Percentiles rank a stretch among this genome's conserved stretches.
Evolutionary conservation across 2,113 vertebrate species (phyloP).

Genomic region (Amphiprion percula): DNA sequence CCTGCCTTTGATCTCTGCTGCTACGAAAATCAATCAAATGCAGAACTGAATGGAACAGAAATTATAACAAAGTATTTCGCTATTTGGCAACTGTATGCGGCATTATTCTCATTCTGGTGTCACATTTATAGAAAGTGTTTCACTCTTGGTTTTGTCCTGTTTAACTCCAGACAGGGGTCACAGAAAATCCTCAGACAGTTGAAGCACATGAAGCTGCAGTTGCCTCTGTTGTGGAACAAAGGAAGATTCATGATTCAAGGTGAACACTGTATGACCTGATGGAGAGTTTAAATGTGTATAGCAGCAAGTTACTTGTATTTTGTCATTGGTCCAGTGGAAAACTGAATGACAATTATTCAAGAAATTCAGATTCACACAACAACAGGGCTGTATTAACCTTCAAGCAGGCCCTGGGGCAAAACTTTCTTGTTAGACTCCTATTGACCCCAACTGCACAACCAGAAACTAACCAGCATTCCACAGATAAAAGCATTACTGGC

Average conservation of each 20-base stretch:
- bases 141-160: neutral
- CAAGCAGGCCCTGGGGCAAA: too few species aligned
- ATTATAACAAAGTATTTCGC: conserved; percentile 11
- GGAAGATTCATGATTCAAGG: too few species aligned
- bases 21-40: conserved; percentile 44
- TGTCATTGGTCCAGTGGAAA: too few species aligned
- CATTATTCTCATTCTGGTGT: neutral
- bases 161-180: neutral
- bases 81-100: conserved; percentile 9
- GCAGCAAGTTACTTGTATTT: neutral
- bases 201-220: neutral
- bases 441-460: too few species aligned
- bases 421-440: too few species aligned
- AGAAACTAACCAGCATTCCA: too few species aligned
- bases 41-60: conserved; percentile 14
- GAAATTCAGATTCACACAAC: too few species aligned
- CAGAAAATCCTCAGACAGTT: neutral
- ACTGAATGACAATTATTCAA: too few species aligned
- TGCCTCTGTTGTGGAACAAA: too few species aligned
- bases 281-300: neutral
- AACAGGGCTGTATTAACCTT: too few species aligned
- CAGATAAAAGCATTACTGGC: too few species aligned
- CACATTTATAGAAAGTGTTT: neutral
- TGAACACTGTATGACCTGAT: neutral
- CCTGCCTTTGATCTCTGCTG: conserved; percentile 65